Conservation (phyloP, 2,113 vertebrate genomes). For the Pandion haliaetus region DNA sequence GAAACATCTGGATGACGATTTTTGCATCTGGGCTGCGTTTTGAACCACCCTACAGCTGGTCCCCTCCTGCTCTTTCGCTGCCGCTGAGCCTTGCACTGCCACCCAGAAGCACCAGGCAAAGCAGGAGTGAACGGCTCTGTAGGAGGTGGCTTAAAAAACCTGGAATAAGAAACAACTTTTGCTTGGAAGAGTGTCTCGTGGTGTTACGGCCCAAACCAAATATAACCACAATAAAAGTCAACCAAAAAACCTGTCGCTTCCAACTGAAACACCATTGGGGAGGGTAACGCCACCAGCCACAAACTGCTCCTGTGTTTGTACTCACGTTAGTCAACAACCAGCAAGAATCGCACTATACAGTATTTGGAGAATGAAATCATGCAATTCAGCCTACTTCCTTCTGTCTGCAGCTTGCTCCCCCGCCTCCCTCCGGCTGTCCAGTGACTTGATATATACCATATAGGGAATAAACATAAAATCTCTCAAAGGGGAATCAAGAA, state of each 20-base stretch:
- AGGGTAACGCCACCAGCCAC: background rate
- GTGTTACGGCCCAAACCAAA: background rate
- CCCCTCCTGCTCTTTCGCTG: background rate
- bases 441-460: background rate
- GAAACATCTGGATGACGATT: background rate
- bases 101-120: background rate
- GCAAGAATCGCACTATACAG: background rate
- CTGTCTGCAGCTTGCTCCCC: background rate
- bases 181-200: background rate
- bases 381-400: background rate
- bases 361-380: background rate
- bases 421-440: background rate
- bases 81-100: background rate
- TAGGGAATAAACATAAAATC: background rate
- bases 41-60: background rate
- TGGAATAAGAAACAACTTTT: background rate
- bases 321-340: background rate
- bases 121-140: background rate
- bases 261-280: background rate
- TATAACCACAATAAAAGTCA: background rate
- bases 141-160: background rate
- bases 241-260: background rate
- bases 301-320: background rate
- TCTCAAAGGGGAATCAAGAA: slow-evolving; percentile 45
- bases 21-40: background rate